Evolutionary conservation across 2,888 invertebrate species (phyloP).

Genomic region (Lasioglossum villosulum): DNA sequence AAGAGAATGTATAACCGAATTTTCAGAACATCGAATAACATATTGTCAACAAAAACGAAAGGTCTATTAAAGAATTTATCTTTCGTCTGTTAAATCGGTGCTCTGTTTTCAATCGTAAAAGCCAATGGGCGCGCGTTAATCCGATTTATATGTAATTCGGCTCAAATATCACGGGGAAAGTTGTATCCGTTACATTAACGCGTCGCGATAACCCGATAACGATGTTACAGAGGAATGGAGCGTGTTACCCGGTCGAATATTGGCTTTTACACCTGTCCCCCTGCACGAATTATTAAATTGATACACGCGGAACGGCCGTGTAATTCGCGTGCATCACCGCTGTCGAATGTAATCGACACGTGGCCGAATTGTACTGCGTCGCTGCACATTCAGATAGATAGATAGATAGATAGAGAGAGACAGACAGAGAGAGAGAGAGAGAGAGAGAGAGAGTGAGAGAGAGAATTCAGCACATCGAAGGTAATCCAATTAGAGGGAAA

Average conservation of each 20-base stretch:
- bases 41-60: not conserved
- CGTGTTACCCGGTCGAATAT: slow-evolving; percentile 43
- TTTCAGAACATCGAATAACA: not conserved
- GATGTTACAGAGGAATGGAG: slow-evolving; percentile 38
- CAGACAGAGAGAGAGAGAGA: not conserved
- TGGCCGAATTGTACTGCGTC: slow-evolving; percentile 54
- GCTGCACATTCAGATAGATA: slow-evolving; percentile 6
- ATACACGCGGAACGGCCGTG: slow-evolving; percentile 57
- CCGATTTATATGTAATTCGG: slow-evolving; percentile 54
- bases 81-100: slow-evolving; percentile 7
- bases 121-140: slow-evolving; percentile 46
- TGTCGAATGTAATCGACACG: slow-evolving; percentile 66
- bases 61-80: slow-evolving; percentile 9
- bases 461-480: slow-evolving; percentile 31
- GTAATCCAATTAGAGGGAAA: slow-evolving; percentile 62
- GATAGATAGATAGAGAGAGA: not conserved
- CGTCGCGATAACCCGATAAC: slow-evolving; percentile 43
- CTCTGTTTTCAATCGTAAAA: slow-evolving; percentile 39
- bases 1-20: not conserved
- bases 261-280: slow-evolving; percentile 62
- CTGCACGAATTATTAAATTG: slow-evolving; percentile 64
- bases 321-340: slow-evolving; percentile 56
- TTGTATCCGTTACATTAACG: slow-evolving; percentile 55
- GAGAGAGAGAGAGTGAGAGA: no score
- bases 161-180: slow-evolving; percentile 56